These are phyloP conservation scores for Grammomys dolichurus DNA, from an alignment of 2,113 vertebrate species.

Conservation along the genomic window DNA sequence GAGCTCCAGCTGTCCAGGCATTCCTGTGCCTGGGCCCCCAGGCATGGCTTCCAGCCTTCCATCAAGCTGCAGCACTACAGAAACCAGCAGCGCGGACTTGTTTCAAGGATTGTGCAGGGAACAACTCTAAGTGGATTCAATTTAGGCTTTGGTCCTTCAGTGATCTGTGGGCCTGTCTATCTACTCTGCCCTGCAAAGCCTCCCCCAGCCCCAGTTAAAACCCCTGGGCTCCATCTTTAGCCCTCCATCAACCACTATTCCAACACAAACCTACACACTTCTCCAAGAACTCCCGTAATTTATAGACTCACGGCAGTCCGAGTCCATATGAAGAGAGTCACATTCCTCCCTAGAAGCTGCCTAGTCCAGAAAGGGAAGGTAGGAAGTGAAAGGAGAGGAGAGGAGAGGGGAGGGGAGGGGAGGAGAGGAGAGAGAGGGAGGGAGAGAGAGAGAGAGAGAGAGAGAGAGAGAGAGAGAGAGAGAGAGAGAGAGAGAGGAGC, in stretches of 20 bases:
- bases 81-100: neutral
- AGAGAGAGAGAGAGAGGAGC: too few relatives aligned
- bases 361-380: neutral
- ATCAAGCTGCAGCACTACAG: neutral
- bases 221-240: slow-evolving; percentile 56
- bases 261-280: slow-evolving; percentile 68
- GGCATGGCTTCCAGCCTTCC: neutral
- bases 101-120: neutral
- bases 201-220: neutral
- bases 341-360: slow-evolving; percentile 72
- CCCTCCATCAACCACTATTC: slow-evolving; percentile 45
- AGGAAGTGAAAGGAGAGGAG: too few relatives aligned
- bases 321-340: slow-evolving; percentile 63
- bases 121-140: neutral
- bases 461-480: neutral
- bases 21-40: neutral
- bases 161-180: neutral
- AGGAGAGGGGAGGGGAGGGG: too few relatives aligned
- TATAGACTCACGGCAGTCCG: slow-evolving; percentile 75
- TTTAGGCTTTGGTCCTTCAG: slow-evolving; percentile 21
- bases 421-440: too few relatives aligned
- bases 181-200: neutral
- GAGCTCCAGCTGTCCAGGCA: neutral
- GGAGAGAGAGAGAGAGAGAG: accelerated
- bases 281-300: slow-evolving; percentile 69